Conservation (phyloP, 1,140 invertebrate species). For the Drosophila lowei region DNA sequence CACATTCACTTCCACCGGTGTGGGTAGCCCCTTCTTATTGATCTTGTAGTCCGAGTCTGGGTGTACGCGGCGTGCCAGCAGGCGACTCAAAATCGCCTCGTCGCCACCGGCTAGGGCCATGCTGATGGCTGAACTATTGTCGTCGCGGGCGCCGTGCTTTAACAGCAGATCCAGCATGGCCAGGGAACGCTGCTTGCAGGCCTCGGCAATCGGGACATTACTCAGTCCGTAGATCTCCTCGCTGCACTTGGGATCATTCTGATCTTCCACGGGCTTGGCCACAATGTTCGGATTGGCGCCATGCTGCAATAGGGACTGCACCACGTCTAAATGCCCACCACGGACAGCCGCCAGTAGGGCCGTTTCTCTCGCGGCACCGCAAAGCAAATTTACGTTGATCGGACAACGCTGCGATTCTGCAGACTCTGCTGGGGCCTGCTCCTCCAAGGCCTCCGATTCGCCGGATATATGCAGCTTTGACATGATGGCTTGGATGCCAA, state of each 20-base stretch:
- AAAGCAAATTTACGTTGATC: conserved; percentile 89
- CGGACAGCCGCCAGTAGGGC: conserved; percentile 91
- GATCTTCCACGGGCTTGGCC: conserved; percentile 83
- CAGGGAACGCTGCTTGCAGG: conserved; percentile 87
- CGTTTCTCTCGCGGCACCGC: conserved; percentile 87
- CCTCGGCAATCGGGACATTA: conserved; percentile 88
- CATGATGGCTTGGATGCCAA: conserved; percentile 94
- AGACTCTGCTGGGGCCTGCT: conserved; percentile 70
- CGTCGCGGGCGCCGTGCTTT: conserved; percentile 92
- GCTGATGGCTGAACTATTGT: conserved; percentile 90
- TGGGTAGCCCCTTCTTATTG: conserved; percentile 90
- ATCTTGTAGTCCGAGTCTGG: conserved; percentile 94
- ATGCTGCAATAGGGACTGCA: conserved; percentile 88
- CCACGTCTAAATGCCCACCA: conserved; percentile 90
- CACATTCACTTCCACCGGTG: conserved; percentile 86
- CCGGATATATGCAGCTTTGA: conserved; percentile 88
- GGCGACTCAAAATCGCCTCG: conserved; percentile 70
- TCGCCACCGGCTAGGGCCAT: conserved; percentile 72
- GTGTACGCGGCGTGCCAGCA: conserved; percentile 86
- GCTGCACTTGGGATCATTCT: conserved; percentile 83
- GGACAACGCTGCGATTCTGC: conserved; percentile 87
- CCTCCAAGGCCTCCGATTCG: conserved; percentile 50
- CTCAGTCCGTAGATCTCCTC: conserved; percentile 82
- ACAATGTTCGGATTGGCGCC: conserved; percentile 89
- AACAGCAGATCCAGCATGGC: conserved; percentile 89